These are phyloP conservation scores for Pomatorhinus ruficollis DNA, from an alignment of 2,113 vertebrate species.

Conservation along the genomic window DNA sequence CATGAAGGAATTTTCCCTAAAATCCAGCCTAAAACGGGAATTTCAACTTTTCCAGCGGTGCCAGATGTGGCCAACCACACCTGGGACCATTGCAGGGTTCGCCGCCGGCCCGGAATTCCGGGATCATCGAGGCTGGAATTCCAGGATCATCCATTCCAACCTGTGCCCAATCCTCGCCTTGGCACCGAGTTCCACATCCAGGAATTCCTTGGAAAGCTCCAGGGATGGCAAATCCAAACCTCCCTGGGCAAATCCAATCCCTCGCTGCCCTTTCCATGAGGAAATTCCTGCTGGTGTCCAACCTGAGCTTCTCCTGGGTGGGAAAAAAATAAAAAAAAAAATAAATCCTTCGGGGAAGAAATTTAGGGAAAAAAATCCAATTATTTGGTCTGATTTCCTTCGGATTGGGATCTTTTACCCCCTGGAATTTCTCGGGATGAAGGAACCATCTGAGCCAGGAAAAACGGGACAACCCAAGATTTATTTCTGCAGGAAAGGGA, in stretches of 20 bases:
- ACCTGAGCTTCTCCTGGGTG: neutral
- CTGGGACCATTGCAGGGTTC: neutral
- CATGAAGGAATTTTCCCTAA: neutral
- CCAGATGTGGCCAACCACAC: neutral
- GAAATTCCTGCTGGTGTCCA: neutral
- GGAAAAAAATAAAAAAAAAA: neutral
- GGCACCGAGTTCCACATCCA: neutral
- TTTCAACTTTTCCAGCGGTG: neutral
- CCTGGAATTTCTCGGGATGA: neutral
- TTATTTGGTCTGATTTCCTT: neutral
- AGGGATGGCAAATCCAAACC: neutral
- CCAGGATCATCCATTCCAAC: neutral
- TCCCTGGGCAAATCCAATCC: neutral
- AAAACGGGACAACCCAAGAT: neutral
- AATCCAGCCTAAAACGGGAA: neutral
- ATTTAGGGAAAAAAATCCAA: neutral
- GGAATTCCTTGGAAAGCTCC: neutral
- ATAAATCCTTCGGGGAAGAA: neutral
- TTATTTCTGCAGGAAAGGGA: neutral
- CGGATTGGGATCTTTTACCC: neutral
- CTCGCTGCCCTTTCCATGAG: neutral
- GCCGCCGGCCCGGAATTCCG: neutral
- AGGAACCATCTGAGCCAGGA: neutral
- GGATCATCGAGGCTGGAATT: neutral
- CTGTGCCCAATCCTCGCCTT: neutral